Evolutionary conservation across 2,888 invertebrate genomes (phyloP), one percentile per base, ranked within the genome.

Genomic region (Sturmia bella): DNA sequence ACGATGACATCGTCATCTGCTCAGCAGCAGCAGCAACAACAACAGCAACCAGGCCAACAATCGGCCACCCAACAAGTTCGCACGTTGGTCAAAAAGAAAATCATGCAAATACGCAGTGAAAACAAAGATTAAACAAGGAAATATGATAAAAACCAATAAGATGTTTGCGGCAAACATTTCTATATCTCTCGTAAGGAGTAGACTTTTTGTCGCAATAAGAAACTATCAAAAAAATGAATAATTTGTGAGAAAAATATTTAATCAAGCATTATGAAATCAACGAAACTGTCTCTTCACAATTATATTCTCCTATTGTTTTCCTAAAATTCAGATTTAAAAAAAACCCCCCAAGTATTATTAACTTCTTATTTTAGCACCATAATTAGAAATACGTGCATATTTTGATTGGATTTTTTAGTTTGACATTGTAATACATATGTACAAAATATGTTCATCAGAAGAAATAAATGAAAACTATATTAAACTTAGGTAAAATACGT

Each of bases 21-120:
- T 19, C 85, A 85, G 59, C 89, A 88, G 17, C 89, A 89, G 37
- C 87, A 87, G 12, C 87, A 87, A 5, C 86, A 86, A 32, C 83
- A 85, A 41, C n/a, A n/a, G n/a, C n/a, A n/a, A n/a, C n/a, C n/a
- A 70, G 82, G 50, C 63, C 86, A 83, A 84, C 86, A 80, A 84
- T 84, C 75, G 84, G 87, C 90, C 21, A 90, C 91, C 84, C 91
- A 91, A 86, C 90, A 91, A 87, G 91, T 91, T 87, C 89, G 91
- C 79, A 91, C 90, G 83, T 86, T 91, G 88, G 89, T 91, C 73
- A 91, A 91, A 87, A 91, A 91, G 87, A 91, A 90, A 87, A 90
- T 91, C 80, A 89, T 91, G 88, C 88, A 88, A 86, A 88, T 89
- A 84, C 88, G 90, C 84, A 90, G 86, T 86, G 90, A 90, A 83